phyloP scores from a whole-genome alignment of 2,113 vertebrate genomes.

The Neopipo cinnamomea region DNA sequence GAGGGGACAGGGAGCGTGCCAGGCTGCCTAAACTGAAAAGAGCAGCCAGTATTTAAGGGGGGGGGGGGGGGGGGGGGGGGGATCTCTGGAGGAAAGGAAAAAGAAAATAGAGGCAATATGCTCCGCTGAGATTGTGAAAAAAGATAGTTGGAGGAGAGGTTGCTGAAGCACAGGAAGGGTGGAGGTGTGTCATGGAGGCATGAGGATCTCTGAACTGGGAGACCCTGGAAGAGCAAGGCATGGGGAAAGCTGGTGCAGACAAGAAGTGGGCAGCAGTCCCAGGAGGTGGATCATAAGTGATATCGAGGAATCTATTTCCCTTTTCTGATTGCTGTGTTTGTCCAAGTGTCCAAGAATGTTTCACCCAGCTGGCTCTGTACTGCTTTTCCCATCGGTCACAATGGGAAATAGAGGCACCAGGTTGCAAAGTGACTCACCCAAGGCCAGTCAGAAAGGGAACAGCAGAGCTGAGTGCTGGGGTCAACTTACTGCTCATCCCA shows the following conservation, averaged over 20 bases:
- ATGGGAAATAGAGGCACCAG: neutral
- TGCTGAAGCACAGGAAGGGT: neutral
- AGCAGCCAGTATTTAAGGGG: neutral
- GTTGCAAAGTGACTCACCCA: neutral
- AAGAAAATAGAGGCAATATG: neutral
- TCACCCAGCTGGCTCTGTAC: neutral
- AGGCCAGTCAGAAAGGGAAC: neutral
- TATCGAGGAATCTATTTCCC: neutral
- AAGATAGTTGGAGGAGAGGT: neutral
- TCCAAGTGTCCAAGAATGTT: neutral
- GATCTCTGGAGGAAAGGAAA: neutral
- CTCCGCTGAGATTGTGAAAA: neutral
- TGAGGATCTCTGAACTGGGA: neutral
- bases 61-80: no score
- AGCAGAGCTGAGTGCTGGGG: neutral
- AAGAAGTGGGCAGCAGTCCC: neutral
- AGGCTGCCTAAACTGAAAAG: neutral
- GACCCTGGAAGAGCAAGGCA: neutral
- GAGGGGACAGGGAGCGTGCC: neutral
- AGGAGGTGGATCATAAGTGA: neutral
- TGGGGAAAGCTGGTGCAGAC: neutral
- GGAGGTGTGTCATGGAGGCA: neutral
- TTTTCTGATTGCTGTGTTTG: neutral
- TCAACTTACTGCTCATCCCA: neutral
- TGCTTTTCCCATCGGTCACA: neutral